Evolutionary conservation across 2,888 invertebrate genomes (phyloP).

Genomic region (Zygogramma bicolorata): DNA sequence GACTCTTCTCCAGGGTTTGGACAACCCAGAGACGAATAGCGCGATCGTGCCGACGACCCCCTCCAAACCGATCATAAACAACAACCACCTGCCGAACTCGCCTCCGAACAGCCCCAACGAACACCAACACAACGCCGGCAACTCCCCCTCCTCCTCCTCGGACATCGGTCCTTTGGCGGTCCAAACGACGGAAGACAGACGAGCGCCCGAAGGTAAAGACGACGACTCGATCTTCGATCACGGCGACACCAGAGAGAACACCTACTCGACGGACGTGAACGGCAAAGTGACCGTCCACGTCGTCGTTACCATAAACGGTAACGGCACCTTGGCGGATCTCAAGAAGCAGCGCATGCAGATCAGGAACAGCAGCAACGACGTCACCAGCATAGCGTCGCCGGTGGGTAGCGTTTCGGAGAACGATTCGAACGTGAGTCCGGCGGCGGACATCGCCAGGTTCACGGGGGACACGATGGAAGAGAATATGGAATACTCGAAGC

Average conservation of each 20-base stretch:
- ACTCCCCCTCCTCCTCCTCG: slow-evolving; percentile 3
- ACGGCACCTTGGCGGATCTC: slow-evolving; percentile 87
- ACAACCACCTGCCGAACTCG: slow-evolving; percentile 44
- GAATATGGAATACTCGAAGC: slow-evolving; percentile 79
- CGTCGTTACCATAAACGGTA: slow-evolving; percentile 83
- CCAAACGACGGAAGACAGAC: slow-evolving; percentile 64
- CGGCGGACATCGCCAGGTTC: slow-evolving; percentile 72
- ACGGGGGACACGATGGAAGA: slow-evolving; percentile 81
- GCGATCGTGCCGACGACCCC: slow-evolving; percentile 20
- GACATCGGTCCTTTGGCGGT: slow-evolving; percentile 40
- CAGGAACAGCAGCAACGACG: slow-evolving; percentile 74
- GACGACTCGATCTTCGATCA: slow-evolving; percentile 77
- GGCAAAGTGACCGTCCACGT: slow-evolving; percentile 76
- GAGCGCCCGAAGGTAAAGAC: slow-evolving; percentile 87
- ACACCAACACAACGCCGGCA: too few relatives aligned
- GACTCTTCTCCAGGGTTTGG: slow-evolving; percentile 56
- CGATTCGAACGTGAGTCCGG: slow-evolving; percentile 66
- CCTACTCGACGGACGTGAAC: slow-evolving; percentile 81
- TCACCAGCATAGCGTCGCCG: slow-evolving; percentile 60
- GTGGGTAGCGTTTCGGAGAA: slow-evolving; percentile 66
- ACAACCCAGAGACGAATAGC: slow-evolving; percentile 38
- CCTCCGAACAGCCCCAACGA: slow-evolving; percentile 42
- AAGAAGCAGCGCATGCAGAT: slow-evolving; percentile 93
- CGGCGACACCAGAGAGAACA: slow-evolving; percentile 69
- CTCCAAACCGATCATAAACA: slow-evolving; percentile 43